These are phyloP conservation scores for Anser cygnoides DNA, from an alignment of 2,113 vertebrate species.

Conservation along the genomic window DNA sequence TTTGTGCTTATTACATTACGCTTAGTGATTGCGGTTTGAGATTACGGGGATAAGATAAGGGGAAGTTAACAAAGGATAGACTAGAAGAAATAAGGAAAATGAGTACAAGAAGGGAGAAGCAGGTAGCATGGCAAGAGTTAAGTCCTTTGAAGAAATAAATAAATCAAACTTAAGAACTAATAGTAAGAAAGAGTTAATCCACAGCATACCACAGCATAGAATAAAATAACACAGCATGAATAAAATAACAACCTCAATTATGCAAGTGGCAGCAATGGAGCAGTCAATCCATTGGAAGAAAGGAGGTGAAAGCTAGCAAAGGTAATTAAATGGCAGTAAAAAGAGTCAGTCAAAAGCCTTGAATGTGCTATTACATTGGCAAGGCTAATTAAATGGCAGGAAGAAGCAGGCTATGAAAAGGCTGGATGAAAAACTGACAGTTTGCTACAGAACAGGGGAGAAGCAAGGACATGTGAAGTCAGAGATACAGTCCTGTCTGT, in stretches of 20 bases:
- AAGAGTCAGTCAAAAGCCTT: background rate
- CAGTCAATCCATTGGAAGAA: background rate
- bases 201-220: background rate
- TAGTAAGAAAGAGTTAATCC: background rate
- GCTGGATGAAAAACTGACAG: background rate
- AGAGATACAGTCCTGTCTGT: background rate
- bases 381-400: background rate
- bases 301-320: background rate
- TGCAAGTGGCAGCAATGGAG: background rate
- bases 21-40: background rate
- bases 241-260: background rate
- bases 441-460: background rate
- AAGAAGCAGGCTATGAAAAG: background rate
- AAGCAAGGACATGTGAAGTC: background rate
- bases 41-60: background rate
- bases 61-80: background rate
- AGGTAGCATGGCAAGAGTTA: background rate
- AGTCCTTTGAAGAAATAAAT: background rate
- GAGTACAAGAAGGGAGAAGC: background rate
- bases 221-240: background rate
- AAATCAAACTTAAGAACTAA: background rate
- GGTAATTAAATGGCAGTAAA: background rate
- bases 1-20: background rate
- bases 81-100: background rate
- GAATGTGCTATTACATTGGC: background rate